phyloP scores from a whole-genome alignment of 2,888 invertebrate species.

The Leptinotarsa haldemani region DNA sequence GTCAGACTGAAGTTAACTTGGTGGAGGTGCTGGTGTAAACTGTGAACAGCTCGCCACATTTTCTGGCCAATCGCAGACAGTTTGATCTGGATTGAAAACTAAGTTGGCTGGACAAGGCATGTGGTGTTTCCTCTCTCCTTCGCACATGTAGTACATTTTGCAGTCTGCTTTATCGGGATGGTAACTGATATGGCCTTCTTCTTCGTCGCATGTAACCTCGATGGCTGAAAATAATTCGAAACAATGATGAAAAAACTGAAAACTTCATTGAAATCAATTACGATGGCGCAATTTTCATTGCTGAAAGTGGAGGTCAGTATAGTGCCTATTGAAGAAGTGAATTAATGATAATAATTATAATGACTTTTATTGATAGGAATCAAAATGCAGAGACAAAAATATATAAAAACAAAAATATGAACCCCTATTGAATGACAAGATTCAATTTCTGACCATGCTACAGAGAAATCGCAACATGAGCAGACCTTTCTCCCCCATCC shows the following conservation, averaged over 20 bases:
- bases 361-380: too few relatives aligned
- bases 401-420: too few relatives aligned
- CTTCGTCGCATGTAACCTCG: slow-evolving; percentile 90
- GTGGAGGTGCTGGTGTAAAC: slow-evolving; percentile 76
- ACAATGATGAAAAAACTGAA: background rate
- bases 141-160: slow-evolving; percentile 96
- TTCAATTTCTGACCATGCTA: too few relatives aligned
- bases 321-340: too few relatives aligned
- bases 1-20: slow-evolving; percentile 45
- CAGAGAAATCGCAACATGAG: too few relatives aligned
- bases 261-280: background rate
- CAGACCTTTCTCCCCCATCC: too few relatives aligned
- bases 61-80: slow-evolving; percentile 96
- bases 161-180: slow-evolving; percentile 91
- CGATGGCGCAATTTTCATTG: too few relatives aligned
- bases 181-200: slow-evolving; percentile 95
- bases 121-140: slow-evolving; percentile 93
- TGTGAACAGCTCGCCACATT: slow-evolving; percentile 89
- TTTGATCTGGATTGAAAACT: slow-evolving; percentile 92
- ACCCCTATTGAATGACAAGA: too few relatives aligned
- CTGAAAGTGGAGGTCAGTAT: too few relatives aligned
- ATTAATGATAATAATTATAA: too few relatives aligned
- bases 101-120: slow-evolving; percentile 95
- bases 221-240: slow-evolving; percentile 72
- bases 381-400: too few relatives aligned